Base-by-base conservation (phyloP, 2,797 vertebrate genomes). In the Ctenopoma kingsleyae region DNA sequence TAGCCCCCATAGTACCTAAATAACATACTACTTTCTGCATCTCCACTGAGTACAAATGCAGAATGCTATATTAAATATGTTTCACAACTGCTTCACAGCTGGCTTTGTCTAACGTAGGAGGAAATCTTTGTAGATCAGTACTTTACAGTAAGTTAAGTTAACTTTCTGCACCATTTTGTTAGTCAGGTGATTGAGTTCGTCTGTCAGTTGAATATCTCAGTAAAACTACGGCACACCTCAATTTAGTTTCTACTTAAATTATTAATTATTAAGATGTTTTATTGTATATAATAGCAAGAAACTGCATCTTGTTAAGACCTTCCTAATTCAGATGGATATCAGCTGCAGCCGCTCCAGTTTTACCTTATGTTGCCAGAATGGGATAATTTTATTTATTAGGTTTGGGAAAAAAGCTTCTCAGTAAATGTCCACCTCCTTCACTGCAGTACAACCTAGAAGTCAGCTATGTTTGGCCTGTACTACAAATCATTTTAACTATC, bases 401-500 rank as follows among this genome's bases (percentile, higher is more conserved):
- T 51, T 25, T 15, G 27, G 48, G 43, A 19, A 62, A 44, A 5
- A 41, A 23, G 55, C 36, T 44, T 53, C 38, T 60, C 47, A 67
- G 35, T 67, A 64, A 43, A 72, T 69, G 55, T 80, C 57, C 32
- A 11, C 57, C 49, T 73, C 25, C 30, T 71, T 70, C 54, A 50
- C 74, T 57, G 54, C 59, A 53, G 67, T 63, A 38, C 32, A 54
- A 23, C 54, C 48, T 54, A 61, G 19, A 16, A 64, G 72, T 78
- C 64, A 71, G 62, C 73, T 30, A 9, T 77, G 49, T 82, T 76
- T 72, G 67, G 63, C 74, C 58, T 67, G 53, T 64, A 48, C 60
- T 55, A 74, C 75, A 79, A 83, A 73, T 80, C 75, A 80, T 68
- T 84, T 73, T 72, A 70, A 87, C 83, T 81, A 74, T 79, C 57